Conservation (phyloP, 2,113 vertebrate genomes). For the Pycnonotus jocosus region DNA sequence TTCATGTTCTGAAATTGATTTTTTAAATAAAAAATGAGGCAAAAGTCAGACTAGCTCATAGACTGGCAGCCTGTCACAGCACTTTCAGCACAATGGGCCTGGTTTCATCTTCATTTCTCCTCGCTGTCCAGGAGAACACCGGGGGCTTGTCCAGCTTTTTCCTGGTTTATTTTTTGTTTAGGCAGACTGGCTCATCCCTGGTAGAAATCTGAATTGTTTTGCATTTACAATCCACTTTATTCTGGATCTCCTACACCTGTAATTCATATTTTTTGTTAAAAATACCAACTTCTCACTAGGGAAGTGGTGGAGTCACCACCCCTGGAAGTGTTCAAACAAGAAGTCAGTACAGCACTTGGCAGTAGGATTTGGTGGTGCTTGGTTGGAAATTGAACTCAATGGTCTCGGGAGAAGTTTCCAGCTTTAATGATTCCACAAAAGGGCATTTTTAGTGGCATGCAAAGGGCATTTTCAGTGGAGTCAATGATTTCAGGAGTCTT, state of each 20-base stretch:
- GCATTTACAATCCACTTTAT: background rate
- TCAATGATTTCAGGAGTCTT: background rate
- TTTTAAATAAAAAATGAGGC: conserved; percentile 19
- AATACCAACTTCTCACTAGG: background rate
- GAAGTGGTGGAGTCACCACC: background rate
- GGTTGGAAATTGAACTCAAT: rapidly evolving
- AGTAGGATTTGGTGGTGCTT: background rate
- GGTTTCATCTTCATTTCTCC: background rate
- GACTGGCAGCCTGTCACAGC: background rate
- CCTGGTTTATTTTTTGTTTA: background rate
- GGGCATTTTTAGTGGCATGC: too few species aligned
- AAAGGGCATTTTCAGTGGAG: background rate
- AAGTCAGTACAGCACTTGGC: rapidly evolving
- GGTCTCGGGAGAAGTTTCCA: rapidly evolving
- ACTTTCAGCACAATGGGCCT: rapidly evolving
- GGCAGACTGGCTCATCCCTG: background rate
- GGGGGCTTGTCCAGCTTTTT: background rate
- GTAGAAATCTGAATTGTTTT: background rate
- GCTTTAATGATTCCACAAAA: background rate
- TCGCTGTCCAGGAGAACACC: background rate
- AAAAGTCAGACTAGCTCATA: background rate
- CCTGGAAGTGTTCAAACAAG: rapidly evolving
- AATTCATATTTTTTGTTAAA: background rate
- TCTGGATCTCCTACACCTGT: background rate
- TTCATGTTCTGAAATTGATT: background rate